phyloP scores from a whole-genome alignment of 1,140 invertebrate species.

The Diploscapter pachys region DNA sequence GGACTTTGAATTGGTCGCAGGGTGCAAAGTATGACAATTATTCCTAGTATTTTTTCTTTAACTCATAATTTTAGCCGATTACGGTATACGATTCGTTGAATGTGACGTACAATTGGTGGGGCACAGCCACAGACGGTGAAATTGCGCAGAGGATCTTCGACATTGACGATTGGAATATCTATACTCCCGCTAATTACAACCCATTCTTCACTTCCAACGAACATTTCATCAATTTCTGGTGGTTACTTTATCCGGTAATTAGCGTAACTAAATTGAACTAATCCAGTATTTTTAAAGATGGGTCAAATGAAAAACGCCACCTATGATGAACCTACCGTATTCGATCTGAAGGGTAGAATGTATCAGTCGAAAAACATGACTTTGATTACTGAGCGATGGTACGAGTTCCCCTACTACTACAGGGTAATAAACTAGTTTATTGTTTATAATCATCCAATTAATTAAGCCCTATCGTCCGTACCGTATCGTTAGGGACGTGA shows the following conservation, averaged over 20 bases:
- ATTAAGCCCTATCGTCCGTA: slow-evolving; percentile 57
- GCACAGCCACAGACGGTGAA: slow-evolving; percentile 65
- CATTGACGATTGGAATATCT: slow-evolving; percentile 99
- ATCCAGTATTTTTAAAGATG: slow-evolving; percentile 19
- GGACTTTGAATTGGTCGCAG: slow-evolving; percentile 87
- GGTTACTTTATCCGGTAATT: slow-evolving; percentile 49
- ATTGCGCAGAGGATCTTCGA: slow-evolving; percentile 89
- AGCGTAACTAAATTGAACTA: neutral
- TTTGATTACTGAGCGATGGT: slow-evolving; percentile 50
- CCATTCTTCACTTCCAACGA: slow-evolving; percentile 71
- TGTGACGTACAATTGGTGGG: slow-evolving; percentile 94
- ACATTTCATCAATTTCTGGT: slow-evolving; percentile 68
- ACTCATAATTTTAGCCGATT: slow-evolving; percentile 67
- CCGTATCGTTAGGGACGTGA: slow-evolving; percentile 71
- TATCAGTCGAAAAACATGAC: slow-evolving; percentile 71
- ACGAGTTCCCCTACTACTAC: slow-evolving; percentile 39
- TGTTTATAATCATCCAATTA: slow-evolving; percentile 7
- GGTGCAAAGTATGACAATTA: slow-evolving; percentile 59
- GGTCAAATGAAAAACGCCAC: slow-evolving; percentile 56
- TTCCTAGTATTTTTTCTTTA: no score
- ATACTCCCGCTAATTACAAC: slow-evolving; percentile 81
- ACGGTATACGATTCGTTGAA: slow-evolving; percentile 81
- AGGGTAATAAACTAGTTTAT: slow-evolving; percentile 29
- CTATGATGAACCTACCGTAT: slow-evolving; percentile 48
- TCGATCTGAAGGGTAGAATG: slow-evolving; percentile 76